phyloP scores from a whole-genome alignment of 1,140 invertebrate species.

The Limonius californicus region DNA sequence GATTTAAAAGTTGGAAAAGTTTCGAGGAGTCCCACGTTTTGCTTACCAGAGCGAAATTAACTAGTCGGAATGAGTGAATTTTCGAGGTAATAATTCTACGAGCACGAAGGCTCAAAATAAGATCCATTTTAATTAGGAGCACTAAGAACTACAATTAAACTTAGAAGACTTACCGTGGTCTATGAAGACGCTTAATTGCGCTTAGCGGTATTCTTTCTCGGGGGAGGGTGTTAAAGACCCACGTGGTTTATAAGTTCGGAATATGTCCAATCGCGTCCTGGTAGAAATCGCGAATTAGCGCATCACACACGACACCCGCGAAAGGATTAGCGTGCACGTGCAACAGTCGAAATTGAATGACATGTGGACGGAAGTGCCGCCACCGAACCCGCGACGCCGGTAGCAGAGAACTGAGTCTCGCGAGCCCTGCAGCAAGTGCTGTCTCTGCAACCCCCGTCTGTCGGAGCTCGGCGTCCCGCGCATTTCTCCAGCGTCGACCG shows the following conservation, averaged over 20 bases:
- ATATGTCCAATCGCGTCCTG: not conserved
- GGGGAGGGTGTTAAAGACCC: not conserved
- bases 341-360: slow-evolving; percentile 1
- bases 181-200: not conserved
- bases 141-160: not conserved
- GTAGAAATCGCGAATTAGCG: not conserved
- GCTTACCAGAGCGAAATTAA: too few species aligned
- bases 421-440: slow-evolving; percentile 3
- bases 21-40: too few species aligned
- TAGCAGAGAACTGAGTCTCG: not conserved
- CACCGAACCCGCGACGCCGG: not conserved
- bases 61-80: too few species aligned
- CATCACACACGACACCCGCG: slow-evolving; percentile 2
- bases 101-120: not conserved
- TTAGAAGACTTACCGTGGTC: not conserved
- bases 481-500: slow-evolving; percentile 24
- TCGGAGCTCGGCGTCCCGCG: slow-evolving; percentile 17
- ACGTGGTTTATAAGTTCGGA: not conserved
- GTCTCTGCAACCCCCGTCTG: slow-evolving; percentile 16
- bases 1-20: too few species aligned
- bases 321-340: slow-evolving; percentile 6
- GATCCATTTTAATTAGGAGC: not conserved
- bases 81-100: too few species aligned
- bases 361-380: slow-evolving; percentile 12
- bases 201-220: not conserved